Percentiles rank a stretch among this genome's conserved stretches.
Conservation (phyloP, 2,797 vertebrate species). For the Cryptoblepharus egeriae region DNA sequence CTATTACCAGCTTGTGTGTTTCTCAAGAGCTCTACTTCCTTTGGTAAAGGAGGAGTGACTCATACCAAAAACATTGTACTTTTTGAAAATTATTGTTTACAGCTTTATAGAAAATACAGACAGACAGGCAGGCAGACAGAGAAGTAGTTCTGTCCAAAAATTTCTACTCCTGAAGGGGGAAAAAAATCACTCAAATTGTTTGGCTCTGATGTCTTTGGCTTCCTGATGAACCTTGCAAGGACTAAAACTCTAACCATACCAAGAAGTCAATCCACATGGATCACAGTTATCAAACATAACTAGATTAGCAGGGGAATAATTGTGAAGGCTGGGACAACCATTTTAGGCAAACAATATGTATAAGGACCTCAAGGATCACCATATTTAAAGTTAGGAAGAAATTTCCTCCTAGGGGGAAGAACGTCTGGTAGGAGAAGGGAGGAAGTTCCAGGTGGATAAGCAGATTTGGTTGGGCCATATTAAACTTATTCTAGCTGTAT, state of each 20-base stretch:
- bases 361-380: background rate
- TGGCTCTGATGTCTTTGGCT: too few relatives aligned
- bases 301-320: background rate
- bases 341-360: background rate
- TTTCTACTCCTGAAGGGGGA: background rate
- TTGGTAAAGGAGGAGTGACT: conserved; percentile 48
- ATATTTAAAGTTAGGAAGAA: background rate
- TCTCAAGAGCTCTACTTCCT: background rate
- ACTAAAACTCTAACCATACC: background rate
- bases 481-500: background rate
- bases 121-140: background rate
- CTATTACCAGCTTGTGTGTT: background rate
- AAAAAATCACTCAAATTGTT: background rate
- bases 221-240: background rate
- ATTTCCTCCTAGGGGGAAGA: background rate
- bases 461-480: background rate
- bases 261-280: background rate
- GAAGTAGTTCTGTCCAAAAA: background rate
- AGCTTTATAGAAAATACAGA: too few relatives aligned
- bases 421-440: too few relatives aligned
- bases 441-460: background rate
- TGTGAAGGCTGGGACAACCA: background rate
- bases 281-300: background rate
- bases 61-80: conserved; percentile 30
- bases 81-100: background rate